phyloP scores from a whole-genome alignment of 2,888 invertebrate species.

The Odontocolon sp. region DNA sequence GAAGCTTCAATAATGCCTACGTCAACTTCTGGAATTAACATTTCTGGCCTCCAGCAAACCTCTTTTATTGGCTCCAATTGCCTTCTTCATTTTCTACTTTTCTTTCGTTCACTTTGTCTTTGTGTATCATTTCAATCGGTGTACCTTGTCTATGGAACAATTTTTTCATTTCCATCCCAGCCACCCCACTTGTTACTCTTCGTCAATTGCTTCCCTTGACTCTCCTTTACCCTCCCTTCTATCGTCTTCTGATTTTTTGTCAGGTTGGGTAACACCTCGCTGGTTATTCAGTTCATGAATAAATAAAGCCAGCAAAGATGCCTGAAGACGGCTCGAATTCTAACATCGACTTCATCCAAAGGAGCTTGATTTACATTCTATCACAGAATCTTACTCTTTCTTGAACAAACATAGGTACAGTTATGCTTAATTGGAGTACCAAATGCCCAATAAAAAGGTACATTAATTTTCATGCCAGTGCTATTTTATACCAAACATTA shows the following conservation, averaged over 20 bases:
- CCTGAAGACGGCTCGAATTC: conserved; percentile 12
- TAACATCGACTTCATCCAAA: not conserved
- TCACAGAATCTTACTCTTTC: not conserved
- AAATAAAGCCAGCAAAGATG: conserved; percentile 24
- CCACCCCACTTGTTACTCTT: not conserved
- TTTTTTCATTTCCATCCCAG: not conserved
- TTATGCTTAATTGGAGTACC: not conserved
- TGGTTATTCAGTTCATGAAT: conserved; percentile 39
- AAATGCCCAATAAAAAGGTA: not conserved
- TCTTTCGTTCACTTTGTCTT: too few relatives aligned
- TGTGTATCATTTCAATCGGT: conserved; percentile 34
- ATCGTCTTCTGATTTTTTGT: conserved; percentile 1
- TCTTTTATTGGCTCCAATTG: conserved; percentile 28
- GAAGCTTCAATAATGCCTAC: conserved; percentile 29
- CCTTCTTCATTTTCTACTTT: too few relatives aligned
- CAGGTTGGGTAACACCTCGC: not conserved
- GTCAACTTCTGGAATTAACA: conserved; percentile 12
- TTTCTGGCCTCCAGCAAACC: conserved; percentile 13
- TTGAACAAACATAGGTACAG: not conserved
- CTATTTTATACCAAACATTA: conserved; percentile 16
- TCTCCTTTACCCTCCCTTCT: conserved; percentile 45
- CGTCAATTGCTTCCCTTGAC: not conserved
- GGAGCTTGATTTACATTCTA: not conserved
- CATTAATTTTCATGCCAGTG: conserved; percentile 39
- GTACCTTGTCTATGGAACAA: not conserved